A percentile compares a stretch with the other conserved stretches of the same genome.
phyloP scores from a whole-genome alignment of 1,140 invertebrate genomes.

The Dendroctonus ponderosae region DNA sequence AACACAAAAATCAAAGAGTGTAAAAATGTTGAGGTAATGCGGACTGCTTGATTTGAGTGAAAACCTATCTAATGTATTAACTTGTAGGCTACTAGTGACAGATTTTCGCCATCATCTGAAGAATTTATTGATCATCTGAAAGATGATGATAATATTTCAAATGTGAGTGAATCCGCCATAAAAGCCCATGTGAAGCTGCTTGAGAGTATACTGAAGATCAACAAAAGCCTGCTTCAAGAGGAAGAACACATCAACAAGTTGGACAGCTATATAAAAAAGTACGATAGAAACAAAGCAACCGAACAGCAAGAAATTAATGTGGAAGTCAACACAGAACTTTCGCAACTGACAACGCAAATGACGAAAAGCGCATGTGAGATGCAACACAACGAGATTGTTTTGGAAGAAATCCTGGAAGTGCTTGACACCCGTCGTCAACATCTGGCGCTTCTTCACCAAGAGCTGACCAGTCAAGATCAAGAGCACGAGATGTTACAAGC shows the following conservation, averaged over 20 bases:
- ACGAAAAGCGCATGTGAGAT: slow-evolving; percentile 63
- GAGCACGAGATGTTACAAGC: slow-evolving; percentile 54
- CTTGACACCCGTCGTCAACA: slow-evolving; percentile 62
- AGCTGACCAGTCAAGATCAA: slow-evolving; percentile 63
- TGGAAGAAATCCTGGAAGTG: slow-evolving; percentile 63
- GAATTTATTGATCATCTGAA: slow-evolving; percentile 55
- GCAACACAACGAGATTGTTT: slow-evolving; percentile 60
- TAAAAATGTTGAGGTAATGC: slow-evolving; percentile 41
- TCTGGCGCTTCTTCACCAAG: slow-evolving; percentile 62
- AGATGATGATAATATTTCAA: slow-evolving; percentile 51
- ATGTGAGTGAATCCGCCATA: slow-evolving; percentile 47
- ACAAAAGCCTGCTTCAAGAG: slow-evolving; percentile 68
- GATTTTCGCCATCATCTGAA: slow-evolving; percentile 57
- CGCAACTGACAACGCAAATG: slow-evolving; percentile 57
- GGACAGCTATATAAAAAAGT: slow-evolving; percentile 64
- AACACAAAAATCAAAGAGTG: slow-evolving; percentile 42
- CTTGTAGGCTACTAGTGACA: slow-evolving; percentile 53
- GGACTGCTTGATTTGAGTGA: neutral
- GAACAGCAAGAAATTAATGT: slow-evolving; percentile 44
- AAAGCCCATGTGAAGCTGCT: slow-evolving; percentile 63
- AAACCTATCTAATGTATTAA: neutral
- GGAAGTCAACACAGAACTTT: slow-evolving; percentile 55
- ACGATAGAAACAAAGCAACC: slow-evolving; percentile 57
- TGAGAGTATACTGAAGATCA: slow-evolving; percentile 69
- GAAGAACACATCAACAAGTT: slow-evolving; percentile 66